Evolutionary conservation across 1,140 invertebrate species (phyloP).

Genomic region (Rhopalosiphum maidis): DNA sequence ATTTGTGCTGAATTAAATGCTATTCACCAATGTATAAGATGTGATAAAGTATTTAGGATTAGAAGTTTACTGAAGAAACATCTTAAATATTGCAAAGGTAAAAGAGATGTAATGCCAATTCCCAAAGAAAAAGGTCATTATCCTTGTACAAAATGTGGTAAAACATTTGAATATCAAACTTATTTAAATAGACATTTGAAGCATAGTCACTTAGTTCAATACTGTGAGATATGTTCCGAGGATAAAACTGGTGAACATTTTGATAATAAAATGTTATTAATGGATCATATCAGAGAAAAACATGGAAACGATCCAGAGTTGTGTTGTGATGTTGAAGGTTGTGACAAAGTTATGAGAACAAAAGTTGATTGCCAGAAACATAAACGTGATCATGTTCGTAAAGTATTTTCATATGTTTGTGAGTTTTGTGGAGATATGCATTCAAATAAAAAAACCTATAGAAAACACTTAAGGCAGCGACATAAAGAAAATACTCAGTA

Average conservation of each 20-base stretch:
- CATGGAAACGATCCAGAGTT: constrained; percentile 68
- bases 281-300: constrained; percentile 68
- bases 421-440: constrained; percentile 70
- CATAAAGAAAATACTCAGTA: constrained; percentile 63
- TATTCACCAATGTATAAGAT: constrained; percentile 60
- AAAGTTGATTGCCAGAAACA: constrained; percentile 68
- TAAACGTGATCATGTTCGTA: constrained; percentile 66
- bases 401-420: constrained; percentile 66
- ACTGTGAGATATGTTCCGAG: constrained; percentile 61
- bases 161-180: constrained; percentile 58
- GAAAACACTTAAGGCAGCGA: constrained; percentile 68
- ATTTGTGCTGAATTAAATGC: constrained; percentile 9
- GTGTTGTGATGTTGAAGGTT: constrained; percentile 64
- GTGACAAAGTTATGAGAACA: constrained; percentile 68
- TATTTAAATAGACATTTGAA: constrained; percentile 59
- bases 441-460: constrained; percentile 68
- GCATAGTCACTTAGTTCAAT: constrained; percentile 53
- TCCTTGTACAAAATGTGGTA: constrained; percentile 59
- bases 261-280: constrained; percentile 67
- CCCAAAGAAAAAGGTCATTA: constrained; percentile 58
- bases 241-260: constrained; percentile 67
- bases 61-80: constrained; percentile 60
- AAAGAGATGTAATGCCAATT: constrained; percentile 56
- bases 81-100: constrained; percentile 60
- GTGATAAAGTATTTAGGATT: constrained; percentile 60